Conservation (phyloP, 2,888 invertebrate species). For the Pemphredon lugubris region DNA sequence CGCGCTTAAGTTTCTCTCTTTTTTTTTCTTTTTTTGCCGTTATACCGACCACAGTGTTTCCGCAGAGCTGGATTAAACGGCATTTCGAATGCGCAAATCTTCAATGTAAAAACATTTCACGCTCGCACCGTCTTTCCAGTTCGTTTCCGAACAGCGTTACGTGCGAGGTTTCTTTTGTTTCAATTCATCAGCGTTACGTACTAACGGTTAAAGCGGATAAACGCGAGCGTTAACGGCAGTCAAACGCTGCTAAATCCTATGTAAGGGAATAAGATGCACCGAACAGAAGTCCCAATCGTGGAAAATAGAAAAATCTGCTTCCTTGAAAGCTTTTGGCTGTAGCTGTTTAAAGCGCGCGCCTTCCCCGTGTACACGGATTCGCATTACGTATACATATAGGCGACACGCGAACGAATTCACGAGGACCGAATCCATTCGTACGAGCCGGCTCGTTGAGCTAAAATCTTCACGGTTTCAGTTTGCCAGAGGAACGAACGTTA, state of each 20-base stretch:
- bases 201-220: too few species aligned
- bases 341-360: background rate
- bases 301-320: background rate
- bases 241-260: too few species aligned
- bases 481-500: background rate
- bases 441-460: background rate
- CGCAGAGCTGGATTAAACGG: background rate
- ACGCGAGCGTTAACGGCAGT: too few species aligned
- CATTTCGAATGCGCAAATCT: slow-evolving; percentile 11
- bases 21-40: background rate
- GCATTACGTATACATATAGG: too few species aligned
- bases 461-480: background rate
- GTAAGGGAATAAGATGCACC: background rate
- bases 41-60: background rate
- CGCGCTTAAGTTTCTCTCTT: slow-evolving; percentile 1
- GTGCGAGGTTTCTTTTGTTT: background rate
- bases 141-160: background rate
- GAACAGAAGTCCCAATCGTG: too few species aligned
- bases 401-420: too few species aligned
- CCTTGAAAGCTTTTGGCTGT: background rate
- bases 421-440: background rate
- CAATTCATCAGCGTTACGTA: background rate
- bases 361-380: too few species aligned
- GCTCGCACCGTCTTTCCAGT: background rate
- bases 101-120: background rate